Evolutionary conservation across 2,113 vertebrate genomes (phyloP).

Genomic region (Heterotilapia buettikoferi): DNA sequence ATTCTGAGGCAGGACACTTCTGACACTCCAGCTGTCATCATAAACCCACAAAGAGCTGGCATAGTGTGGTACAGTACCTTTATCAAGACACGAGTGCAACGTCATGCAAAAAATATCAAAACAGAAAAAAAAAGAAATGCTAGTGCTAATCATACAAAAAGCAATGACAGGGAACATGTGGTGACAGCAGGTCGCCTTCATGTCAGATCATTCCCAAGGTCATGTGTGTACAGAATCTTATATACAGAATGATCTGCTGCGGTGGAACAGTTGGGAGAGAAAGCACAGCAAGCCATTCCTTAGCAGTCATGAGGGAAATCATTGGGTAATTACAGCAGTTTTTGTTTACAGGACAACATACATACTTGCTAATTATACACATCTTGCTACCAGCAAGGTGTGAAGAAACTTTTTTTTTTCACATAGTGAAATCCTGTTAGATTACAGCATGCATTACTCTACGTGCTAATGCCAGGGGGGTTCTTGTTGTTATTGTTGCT

Average conservation of each 20-base stretch:
- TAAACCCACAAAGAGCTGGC: conserved; percentile 46
- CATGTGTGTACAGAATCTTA: conserved; percentile 49
- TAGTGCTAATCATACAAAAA: conserved; percentile 58
- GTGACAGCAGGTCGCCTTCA: conserved; percentile 30
- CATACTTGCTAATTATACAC: conserved; percentile 68
- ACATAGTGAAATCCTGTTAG: conserved; percentile 73
- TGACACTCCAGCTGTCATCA: conserved; percentile 25
- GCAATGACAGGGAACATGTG: conserved; percentile 26
- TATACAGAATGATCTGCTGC: conserved; percentile 51
- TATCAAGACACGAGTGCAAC: conserved; percentile 57
- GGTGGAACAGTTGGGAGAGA: conserved; percentile 1
- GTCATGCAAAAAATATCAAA: conserved; percentile 54
- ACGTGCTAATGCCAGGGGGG: conserved; percentile 67
- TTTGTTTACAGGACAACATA: conserved; percentile 70
- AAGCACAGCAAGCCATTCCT: conserved; percentile 65
- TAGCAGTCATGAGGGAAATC: conserved; percentile 55
- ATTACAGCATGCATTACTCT: conserved; percentile 76
- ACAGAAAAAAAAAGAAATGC: background rate
- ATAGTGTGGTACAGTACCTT: conserved; percentile 24
- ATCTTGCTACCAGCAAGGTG: conserved; percentile 64
- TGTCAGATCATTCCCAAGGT: conserved; percentile 21
- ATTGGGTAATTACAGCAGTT: conserved; percentile 57
- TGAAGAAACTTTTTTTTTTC: conserved; percentile 53
- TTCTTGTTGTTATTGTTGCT: conserved; percentile 28
- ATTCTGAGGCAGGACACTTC: conserved; percentile 18